Conservation (phyloP, 1,140 invertebrate species). For the Nasonia giraulti region DNA sequence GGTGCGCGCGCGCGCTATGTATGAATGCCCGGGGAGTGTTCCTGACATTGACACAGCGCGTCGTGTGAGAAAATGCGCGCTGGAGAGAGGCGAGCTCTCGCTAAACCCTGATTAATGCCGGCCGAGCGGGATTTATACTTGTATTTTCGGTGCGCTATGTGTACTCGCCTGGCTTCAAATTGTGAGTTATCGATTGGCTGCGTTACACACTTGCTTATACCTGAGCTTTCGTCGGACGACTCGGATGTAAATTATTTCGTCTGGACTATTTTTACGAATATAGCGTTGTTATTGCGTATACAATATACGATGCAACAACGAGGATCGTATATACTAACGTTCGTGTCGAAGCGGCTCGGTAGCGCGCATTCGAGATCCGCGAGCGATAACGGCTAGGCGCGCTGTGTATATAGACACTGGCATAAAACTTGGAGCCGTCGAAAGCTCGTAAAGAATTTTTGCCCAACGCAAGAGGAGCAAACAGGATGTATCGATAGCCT, state of each 20-base stretch:
- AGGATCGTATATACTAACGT: too few species aligned
- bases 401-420: too few species aligned
- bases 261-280: too few species aligned
- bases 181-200: background rate
- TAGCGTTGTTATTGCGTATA: too few species aligned
- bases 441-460: constrained; percentile 2
- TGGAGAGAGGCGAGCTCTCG: background rate
- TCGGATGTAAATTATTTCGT: too few species aligned
- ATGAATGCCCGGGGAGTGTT: background rate
- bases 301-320: too few species aligned
- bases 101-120: constrained; percentile 17
- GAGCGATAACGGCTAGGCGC: too few species aligned
- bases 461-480: background rate
- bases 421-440: too few species aligned
- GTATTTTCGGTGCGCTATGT: background rate
- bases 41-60: constrained; percentile 17
- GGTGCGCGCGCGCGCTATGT: background rate
- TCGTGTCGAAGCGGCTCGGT: too few species aligned
- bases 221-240: background rate
- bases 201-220: background rate
- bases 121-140: background rate
- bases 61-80: background rate
- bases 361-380: too few species aligned
- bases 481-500: background rate
- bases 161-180: background rate